phyloP scores from a whole-genome alignment of 2,888 invertebrate genomes.

The Melinopterus prodromus region DNA sequence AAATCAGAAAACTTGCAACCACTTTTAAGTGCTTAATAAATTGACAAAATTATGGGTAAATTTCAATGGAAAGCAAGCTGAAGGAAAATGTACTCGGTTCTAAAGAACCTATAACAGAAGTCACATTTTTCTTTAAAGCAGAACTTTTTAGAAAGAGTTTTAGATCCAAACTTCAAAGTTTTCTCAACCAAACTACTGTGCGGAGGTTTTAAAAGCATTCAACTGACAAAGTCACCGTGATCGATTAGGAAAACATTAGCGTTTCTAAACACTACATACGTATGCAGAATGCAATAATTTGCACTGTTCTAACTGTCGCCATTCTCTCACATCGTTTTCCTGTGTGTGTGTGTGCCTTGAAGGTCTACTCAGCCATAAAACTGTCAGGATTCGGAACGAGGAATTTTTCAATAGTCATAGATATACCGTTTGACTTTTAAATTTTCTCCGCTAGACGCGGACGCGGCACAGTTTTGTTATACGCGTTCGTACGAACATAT shows the following conservation, averaged over 20 bases:
- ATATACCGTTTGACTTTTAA: constrained; percentile 9
- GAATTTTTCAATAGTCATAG: constrained; percentile 27
- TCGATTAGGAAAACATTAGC: not conserved
- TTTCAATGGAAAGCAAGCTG: too few species aligned
- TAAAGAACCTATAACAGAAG: too few species aligned
- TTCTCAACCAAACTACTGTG: too few species aligned
- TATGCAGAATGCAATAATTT: constrained; percentile 6
- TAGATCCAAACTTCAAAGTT: too few species aligned
- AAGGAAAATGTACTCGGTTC: too few species aligned
- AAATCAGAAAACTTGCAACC: too few species aligned
- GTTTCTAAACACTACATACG: not conserved
- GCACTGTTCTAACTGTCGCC: not conserved
- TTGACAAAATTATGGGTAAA: too few species aligned
- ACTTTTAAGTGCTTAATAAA: too few species aligned
- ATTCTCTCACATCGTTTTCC: not conserved
- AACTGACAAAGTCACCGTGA: too few species aligned
- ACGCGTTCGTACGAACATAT: constrained; percentile 11
- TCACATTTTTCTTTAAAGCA: too few species aligned
- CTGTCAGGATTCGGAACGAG: constrained; percentile 15
- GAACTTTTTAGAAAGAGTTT: too few species aligned
- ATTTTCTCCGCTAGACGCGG: not conserved
- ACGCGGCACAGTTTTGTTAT: constrained; percentile 14
- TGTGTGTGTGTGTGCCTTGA: not conserved
- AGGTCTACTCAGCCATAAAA: constrained; percentile 13
- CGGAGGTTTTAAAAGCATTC: too few species aligned